Evolutionary conservation across 2,888 invertebrate genomes (phyloP).

Genomic region (Podabrus alpinus): DNA sequence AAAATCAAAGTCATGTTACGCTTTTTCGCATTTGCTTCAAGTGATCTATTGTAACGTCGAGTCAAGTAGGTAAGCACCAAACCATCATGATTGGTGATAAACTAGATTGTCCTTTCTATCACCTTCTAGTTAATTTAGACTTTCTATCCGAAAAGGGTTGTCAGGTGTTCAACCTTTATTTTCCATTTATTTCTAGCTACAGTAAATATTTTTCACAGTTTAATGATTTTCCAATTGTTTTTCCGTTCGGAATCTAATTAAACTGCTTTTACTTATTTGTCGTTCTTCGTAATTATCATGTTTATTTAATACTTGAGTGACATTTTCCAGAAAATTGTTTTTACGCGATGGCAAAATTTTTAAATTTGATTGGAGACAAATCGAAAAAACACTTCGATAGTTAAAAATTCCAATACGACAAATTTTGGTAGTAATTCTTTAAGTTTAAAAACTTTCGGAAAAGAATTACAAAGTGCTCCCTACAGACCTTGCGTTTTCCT

Average conservation of each 20-base stretch:
- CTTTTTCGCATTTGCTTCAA: background rate
- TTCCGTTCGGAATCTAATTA: background rate
- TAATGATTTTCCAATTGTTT: background rate
- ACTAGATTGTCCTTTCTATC: background rate
- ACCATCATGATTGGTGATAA: conserved; percentile 1
- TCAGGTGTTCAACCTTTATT: background rate
- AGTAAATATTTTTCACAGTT: background rate
- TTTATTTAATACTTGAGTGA: background rate
- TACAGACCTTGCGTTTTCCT: background rate
- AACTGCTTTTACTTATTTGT: background rate
- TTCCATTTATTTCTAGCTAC: background rate
- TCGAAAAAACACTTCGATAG: background rate
- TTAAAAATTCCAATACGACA: background rate
- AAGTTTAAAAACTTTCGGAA: background rate
- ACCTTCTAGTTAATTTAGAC: background rate
- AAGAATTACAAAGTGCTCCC: background rate
- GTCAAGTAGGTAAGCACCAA: conserved; percentile 1
- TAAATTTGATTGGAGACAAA: background rate
- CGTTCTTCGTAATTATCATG: background rate
- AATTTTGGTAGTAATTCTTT: background rate
- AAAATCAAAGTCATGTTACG: background rate
- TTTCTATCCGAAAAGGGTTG: background rate
- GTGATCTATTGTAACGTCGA: background rate
- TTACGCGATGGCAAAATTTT: no score
- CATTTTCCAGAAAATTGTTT: background rate